Conservation (phyloP, 2,888 invertebrate species). For the Cataglyphis albicans region DNA sequence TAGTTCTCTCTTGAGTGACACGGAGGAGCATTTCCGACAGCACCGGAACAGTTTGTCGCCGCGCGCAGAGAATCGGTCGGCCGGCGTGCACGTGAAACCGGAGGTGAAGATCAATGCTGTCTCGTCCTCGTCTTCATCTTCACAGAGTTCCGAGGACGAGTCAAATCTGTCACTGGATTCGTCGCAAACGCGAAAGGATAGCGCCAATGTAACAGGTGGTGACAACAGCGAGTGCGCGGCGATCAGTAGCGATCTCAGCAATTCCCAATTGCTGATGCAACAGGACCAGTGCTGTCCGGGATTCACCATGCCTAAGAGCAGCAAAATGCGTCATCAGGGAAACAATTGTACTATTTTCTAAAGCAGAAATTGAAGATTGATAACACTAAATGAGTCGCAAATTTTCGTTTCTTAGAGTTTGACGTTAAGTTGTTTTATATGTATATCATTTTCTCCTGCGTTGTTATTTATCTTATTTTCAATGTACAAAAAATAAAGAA, state of each 20-base stretch:
- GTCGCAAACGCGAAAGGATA: conserved; percentile 12
- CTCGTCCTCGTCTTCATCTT: conserved; percentile 65
- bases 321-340: conserved; percentile 85
- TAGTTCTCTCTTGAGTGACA: conserved; percentile 88
- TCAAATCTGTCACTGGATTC: conserved; percentile 56
- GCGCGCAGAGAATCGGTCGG: conserved; percentile 69
- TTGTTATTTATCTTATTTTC: not conserved
- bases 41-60: conserved; percentile 87
- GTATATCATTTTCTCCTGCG: not conserved
- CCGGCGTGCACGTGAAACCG: conserved; percentile 69
- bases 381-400: not conserved
- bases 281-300: conserved; percentile 87
- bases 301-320: conserved; percentile 84
- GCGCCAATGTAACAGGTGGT: conserved; percentile 6
- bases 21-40: conserved; percentile 87
- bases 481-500: not conserved
- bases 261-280: conserved; percentile 77
- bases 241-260: conserved; percentile 65
- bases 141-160: conserved; percentile 69
- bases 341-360: conserved; percentile 86
- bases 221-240: conserved; percentile 70
- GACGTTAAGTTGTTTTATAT: not conserved
- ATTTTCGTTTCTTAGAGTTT: not conserved
- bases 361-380: conserved; percentile 30
- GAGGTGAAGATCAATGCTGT: conserved; percentile 70